Conservation (phyloP, 2,797 vertebrate species). For the Crenichthys baileyi region DNA sequence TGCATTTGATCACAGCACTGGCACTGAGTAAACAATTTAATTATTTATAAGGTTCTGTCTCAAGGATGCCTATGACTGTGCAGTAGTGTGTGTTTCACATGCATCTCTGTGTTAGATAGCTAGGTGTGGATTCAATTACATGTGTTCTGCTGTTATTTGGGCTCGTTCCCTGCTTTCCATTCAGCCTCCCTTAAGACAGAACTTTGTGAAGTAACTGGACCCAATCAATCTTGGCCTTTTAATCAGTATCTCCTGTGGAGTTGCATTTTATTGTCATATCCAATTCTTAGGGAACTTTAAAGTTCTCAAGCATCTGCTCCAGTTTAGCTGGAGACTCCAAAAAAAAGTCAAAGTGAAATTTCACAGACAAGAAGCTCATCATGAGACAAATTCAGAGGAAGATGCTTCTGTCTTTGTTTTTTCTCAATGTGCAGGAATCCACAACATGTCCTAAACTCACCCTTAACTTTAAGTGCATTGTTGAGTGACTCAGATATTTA, state of each 20-base stretch:
- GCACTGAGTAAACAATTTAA: constrained; percentile 19
- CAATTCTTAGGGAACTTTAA: constrained; percentile 23
- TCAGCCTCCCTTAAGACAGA: constrained; percentile 30
- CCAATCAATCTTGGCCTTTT: constrained; percentile 22
- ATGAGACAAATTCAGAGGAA: not conserved
- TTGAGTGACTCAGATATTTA: not conserved
- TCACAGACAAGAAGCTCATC: constrained; percentile 18
- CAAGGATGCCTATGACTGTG: constrained; percentile 2
- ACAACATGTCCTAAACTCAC: too few species aligned
- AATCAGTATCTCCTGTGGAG: constrained; percentile 40
- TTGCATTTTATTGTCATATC: constrained; percentile 23
- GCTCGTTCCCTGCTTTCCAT: constrained; percentile 44
- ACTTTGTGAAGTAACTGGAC: constrained; percentile 20
- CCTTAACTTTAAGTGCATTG: not conserved
- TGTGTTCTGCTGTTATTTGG: constrained; percentile 37
- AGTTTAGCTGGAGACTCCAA: constrained; percentile 7
- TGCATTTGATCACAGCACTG: constrained; percentile 31
- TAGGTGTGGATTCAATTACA: constrained; percentile 20
- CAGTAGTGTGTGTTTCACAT: not conserved
- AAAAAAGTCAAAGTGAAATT: not conserved
- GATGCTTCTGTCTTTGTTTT: not conserved
- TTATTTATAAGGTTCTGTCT: constrained; percentile 15
- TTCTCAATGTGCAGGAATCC: not conserved
- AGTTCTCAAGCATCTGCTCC: constrained; percentile 16
- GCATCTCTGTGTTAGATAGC: constrained; percentile 8